phyloP scores from a whole-genome alignment of 2,797 vertebrate species.

The Halcyon badia region DNA sequence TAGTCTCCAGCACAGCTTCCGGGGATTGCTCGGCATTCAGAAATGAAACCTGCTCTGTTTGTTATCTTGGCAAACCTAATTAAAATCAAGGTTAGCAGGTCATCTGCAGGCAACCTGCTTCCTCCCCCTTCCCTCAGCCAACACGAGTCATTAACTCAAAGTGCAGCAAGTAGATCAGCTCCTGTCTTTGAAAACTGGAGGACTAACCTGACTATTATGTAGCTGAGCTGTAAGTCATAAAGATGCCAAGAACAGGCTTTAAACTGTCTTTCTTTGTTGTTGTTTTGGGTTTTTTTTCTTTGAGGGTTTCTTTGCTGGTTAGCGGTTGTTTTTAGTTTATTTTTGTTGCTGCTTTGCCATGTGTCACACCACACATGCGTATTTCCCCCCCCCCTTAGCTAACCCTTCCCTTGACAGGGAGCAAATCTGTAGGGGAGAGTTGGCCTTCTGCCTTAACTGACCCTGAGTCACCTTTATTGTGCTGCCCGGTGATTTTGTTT shows the following conservation, averaged over 20 bases:
- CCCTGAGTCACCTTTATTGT: background rate
- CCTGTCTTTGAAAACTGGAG: constrained; percentile 44
- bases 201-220: background rate
- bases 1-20: background rate
- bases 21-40: background rate
- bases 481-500: background rate
- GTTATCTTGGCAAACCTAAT: constrained; percentile 61
- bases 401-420: constrained; percentile 20
- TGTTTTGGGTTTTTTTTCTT: background rate
- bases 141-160: constrained; percentile 55
- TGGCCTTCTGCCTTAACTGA: background rate
- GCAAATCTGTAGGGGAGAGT: background rate
- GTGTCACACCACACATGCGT: background rate
- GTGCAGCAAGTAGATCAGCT: constrained; percentile 67
- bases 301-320: background rate
- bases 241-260: constrained; percentile 38
- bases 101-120: constrained; percentile 27
- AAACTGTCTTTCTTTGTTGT: background rate
- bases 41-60: constrained; percentile 48
- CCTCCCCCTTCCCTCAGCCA: background rate
- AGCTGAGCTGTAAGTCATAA: constrained; percentile 44
- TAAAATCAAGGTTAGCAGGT: constrained; percentile 68
- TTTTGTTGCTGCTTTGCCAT: background rate
- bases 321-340: background rate
- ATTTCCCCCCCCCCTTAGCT: background rate